Percentiles rank a stretch among this genome's conserved stretches.
These are phyloP conservation scores for Ligdia adustata DNA, from an alignment of 2,888 invertebrate genomes.

Conservation along the genomic window DNA sequence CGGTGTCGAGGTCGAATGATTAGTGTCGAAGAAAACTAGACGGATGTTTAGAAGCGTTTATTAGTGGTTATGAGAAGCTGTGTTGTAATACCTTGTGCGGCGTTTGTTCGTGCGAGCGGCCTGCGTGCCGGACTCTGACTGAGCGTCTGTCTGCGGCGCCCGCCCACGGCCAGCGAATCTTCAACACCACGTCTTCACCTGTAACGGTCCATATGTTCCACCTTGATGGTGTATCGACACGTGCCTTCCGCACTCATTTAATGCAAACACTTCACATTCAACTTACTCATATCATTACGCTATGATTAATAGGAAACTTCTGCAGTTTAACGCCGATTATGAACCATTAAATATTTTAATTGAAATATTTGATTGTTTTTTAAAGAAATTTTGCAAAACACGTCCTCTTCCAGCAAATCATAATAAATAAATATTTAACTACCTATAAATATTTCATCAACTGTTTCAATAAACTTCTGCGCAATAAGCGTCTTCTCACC, in stretches of 20 bases:
- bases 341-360: too few species aligned
- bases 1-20: slow-evolving; percentile 63
- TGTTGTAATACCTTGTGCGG: slow-evolving; percentile 75
- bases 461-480: slow-evolving; percentile 25
- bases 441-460: too few species aligned
- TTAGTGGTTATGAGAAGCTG: slow-evolving; percentile 74
- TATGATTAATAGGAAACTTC: too few species aligned
- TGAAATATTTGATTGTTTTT: too few species aligned
- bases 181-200: slow-evolving; percentile 63
- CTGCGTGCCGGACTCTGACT: slow-evolving; percentile 78
- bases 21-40: slow-evolving; percentile 61
- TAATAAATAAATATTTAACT: slow-evolving; percentile 6
- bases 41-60: slow-evolving; percentile 65
- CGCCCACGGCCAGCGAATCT: slow-evolving; percentile 62
- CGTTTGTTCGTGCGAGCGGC: slow-evolving; percentile 81
- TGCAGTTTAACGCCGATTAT: too few species aligned
- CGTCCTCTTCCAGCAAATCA: slow-evolving; percentile 2
- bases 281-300: too few species aligned
- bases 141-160: slow-evolving; percentile 55
- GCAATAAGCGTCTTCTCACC: slow-evolving; percentile 45
- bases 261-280: slow-evolving; percentile 23
- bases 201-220: slow-evolving; percentile 62
- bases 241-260: slow-evolving; percentile 38
- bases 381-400: too few species aligned
- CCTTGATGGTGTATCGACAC: slow-evolving; percentile 45